Evolutionary conservation across 1,140 invertebrate genomes (phyloP), one percentile per base, ranked within the genome.

Genomic region (Archegozetes longisetosus): DNA sequence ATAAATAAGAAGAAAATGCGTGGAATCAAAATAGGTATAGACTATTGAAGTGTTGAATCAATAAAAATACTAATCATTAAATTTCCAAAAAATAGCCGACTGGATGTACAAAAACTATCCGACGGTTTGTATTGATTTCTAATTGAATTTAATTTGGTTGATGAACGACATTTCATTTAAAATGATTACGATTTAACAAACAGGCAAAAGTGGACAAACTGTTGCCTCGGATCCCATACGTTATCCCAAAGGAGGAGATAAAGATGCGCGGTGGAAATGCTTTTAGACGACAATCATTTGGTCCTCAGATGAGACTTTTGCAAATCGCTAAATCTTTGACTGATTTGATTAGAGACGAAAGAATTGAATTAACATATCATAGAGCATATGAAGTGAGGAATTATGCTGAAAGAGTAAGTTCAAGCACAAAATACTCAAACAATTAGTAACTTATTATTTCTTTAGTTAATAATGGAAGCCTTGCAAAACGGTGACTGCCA

Each of bases 391-490:
- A 94, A 77, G 80, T 85, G 22, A 78, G 89, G 69, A 86, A 86
- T 66, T 95, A 94, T 75, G 82, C 82, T 0, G 90, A 94, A 76
- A 75, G 84, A 61, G 73, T 74, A 65, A 62, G 64, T 9, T 17
- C 32, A 40, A n/a, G n/a, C n/a, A n/a, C n/a, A n/a, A n/a, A n/a
- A n/a, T n/a, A n/a, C n/a, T n/a, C n/a, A n/a, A n/a, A n/a, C n/a
- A n/a, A n/a, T n/a, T n/a, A n/a, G n/a, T n/a, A n/a, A n/a, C n/a
- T n/a, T n/a, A n/a, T n/a, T n/a, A n/a, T n/a, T n/a, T n/a, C n/a
- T n/a, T n/a, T n/a, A 91, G 88, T 74, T 95, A 23, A 91, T 95
- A 70, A 84, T 83, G 3, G 84, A 91, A 73, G 89, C 89, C 20
- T 81, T 92, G 32, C 77, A 82, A 13, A 74, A 91, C 80, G 90